Conservation (phyloP, 2,113 vertebrate genomes). For the Stigmatopora nigra region DNA sequence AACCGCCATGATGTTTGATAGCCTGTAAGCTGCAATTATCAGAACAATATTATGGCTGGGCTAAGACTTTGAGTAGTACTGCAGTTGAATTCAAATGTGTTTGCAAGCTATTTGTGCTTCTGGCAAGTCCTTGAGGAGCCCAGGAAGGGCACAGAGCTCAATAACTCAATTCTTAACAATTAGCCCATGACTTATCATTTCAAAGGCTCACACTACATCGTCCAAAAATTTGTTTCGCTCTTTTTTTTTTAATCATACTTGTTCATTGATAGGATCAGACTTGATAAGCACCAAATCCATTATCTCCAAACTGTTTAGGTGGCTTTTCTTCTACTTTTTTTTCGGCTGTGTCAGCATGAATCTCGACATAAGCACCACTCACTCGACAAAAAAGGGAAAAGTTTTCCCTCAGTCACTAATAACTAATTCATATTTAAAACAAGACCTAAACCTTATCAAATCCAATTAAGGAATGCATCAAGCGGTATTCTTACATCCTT, state of each 20-base stretch:
- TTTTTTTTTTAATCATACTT: constrained; percentile 38
- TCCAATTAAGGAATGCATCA: constrained; percentile 43
- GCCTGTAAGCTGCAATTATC: constrained; percentile 71
- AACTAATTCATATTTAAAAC: constrained; percentile 43
- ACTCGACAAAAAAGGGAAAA: constrained; percentile 16
- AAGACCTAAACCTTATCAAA: constrained; percentile 37
- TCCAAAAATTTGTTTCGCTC: constrained; percentile 20
- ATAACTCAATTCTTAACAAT: constrained; percentile 77
- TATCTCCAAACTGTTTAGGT: constrained; percentile 37
- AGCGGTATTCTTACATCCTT: constrained; percentile 19
- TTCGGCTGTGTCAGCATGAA: constrained; percentile 42
- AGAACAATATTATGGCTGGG: constrained; percentile 70
- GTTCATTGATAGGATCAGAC: constrained; percentile 28
- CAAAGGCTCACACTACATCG: constrained; percentile 13
- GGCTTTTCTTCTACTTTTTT: constrained; percentile 30
- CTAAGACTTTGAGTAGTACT: constrained; percentile 49
- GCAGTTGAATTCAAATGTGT: constrained; percentile 65
- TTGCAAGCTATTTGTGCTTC: constrained; percentile 66
- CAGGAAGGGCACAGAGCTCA: constrained; percentile 70
- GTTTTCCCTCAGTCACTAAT: constrained; percentile 41
- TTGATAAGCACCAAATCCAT: constrained; percentile 35
- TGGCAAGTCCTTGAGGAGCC: constrained; percentile 62
- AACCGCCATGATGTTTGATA: constrained; percentile 68
- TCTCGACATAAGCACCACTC: constrained; percentile 26
- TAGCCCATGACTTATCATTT: constrained; percentile 67